Base-by-base conservation (phyloP, 2,113 vertebrate species). In the Neodontobutis hainanensis region DNA sequence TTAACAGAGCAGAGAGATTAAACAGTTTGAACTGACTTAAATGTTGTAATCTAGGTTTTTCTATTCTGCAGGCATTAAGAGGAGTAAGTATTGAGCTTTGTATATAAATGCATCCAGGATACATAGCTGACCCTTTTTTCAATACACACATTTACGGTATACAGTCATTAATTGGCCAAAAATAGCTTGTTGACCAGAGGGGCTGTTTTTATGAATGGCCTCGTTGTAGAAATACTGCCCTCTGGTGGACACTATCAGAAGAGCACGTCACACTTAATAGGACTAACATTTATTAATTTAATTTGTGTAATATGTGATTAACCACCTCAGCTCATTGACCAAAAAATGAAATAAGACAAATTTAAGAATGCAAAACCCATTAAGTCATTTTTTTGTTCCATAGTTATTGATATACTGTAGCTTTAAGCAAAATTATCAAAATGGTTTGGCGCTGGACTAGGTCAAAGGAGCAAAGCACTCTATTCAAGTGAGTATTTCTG, bases 1-100 rank as follows among this genome's bases (percentile, higher is more conserved):
- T 73, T 3, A 6, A 15, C 56, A 66, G 46, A 0, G 12, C 14
- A 53, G 52, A 52, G 8, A 47, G 1, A 45, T 44, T 59, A 14
- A 68, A 55, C 36, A 47, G 1, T 49, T 44, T 59, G 16, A 68
- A 55, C 36, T 62, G 50, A 46, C 11, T 36, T 2, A 64, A 68
- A 56, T 53, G 11, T 70, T 58, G 32, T 9, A 43, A 27, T 38
- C 49, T 42, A 58, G 12, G n/a, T 63, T 47, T 15, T 65, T 55
- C 58, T 50, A 70, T 2, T 53, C 9, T 53, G 32, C 32, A 53
- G 3, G 3, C 3, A 27, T 27, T 27, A 27, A 27, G 19, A 27
- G 11, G 38, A 53, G 16, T 10, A 7, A 35, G 34, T 14, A 8
- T 14, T 6, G 34, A n/a, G 0, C 35, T 8, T 5, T 36, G 3